Conservation (phyloP, 2,113 vertebrate species). For the Synchiropus splendidus region DNA sequence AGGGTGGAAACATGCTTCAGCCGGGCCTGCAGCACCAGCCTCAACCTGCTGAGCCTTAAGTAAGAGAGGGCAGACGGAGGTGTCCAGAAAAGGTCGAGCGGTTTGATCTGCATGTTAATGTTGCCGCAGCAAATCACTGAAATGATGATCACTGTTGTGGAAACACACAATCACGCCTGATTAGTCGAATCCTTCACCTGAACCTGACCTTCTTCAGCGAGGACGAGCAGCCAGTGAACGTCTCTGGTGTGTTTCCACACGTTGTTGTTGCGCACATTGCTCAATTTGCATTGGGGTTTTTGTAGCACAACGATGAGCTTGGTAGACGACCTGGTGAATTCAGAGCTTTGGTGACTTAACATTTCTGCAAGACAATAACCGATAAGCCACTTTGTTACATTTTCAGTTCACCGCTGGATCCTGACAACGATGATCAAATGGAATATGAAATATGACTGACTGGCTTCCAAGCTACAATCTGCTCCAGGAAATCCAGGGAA, state of each 20-base stretch:
- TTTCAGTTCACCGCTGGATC: not conserved
- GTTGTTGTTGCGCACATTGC: not conserved
- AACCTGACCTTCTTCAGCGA: constrained; percentile 8
- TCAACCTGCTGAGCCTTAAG: constrained; percentile 36
- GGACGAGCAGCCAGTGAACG: constrained; percentile 2
- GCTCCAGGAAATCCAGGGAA: no score
- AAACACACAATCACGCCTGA: constrained; percentile 5
- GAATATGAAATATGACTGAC: no score
- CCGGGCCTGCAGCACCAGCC: constrained; percentile 18
- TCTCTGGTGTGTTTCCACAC: not conserved
- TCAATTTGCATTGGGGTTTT: not conserved
- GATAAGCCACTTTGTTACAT: not conserved
- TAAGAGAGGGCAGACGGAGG: constrained; percentile 32
- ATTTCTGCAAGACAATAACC: not conserved
- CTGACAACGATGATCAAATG: no score
- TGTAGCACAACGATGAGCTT: not conserved
- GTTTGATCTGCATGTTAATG: constrained; percentile 49
- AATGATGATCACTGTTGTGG: constrained; percentile 32
- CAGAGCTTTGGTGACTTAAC: not conserved
- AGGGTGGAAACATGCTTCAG: constrained; percentile 25
- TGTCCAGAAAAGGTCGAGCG: constrained; percentile 48
- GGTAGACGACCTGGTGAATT: not conserved
- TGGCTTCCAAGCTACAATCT: no score
- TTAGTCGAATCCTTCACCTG: constrained; percentile 4
- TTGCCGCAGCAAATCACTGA: constrained; percentile 27